phyloP scores from a whole-genome alignment of 1,140 invertebrate species.

The Monomorium pharaonis region DNA sequence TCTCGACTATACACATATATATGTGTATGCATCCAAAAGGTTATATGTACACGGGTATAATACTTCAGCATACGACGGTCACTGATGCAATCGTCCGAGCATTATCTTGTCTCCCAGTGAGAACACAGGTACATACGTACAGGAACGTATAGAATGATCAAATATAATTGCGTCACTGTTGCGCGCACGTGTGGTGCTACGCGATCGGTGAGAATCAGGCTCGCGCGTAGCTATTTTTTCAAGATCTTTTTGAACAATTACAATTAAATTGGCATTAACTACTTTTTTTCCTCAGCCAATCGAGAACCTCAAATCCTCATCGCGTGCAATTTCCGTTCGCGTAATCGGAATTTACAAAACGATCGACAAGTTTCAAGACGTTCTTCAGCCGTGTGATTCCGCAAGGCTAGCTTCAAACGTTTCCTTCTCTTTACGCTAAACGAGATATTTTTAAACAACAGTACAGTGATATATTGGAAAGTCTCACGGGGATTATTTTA shows the following conservation, averaged over 20 bases:
- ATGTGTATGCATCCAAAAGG: conserved; percentile 55
- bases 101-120: conserved; percentile 66
- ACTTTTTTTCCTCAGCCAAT: neutral
- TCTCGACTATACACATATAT: too few relatives aligned
- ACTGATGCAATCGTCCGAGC: conserved; percentile 66
- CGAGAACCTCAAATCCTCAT: conserved; percentile 5
- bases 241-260: conserved; percentile 27
- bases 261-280: conserved; percentile 48
- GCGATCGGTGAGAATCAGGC: conserved; percentile 4
- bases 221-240: conserved; percentile 4
- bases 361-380: neutral
- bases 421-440: neutral
- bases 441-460: neutral
- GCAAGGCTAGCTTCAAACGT: neutral
- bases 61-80: conserved; percentile 28
- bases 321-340: neutral
- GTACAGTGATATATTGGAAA: neutral
- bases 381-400: neutral
- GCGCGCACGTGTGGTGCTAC: neutral
- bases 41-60: conserved; percentile 62
- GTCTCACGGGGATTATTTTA: neutral
- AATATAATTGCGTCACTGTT: conserved; percentile 66
- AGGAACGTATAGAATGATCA: conserved; percentile 62
- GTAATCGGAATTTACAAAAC: conserved; percentile 9
- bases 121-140: conserved; percentile 34